Conservation (phyloP, 37 sponge, comb jelly and placozoan genomes). For the Ephydatia muelleri region DNA sequence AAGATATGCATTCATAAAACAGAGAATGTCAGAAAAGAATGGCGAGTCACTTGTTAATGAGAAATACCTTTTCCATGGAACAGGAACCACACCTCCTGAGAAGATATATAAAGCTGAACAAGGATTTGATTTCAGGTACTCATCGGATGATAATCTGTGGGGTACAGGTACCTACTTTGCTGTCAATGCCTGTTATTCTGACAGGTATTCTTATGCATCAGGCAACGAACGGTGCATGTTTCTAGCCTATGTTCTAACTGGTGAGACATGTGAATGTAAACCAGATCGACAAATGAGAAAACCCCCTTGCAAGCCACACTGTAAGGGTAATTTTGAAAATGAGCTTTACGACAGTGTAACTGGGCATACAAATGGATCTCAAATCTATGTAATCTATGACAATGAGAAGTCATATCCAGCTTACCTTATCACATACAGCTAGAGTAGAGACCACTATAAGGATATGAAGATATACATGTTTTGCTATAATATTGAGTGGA, state of each 20-base stretch:
- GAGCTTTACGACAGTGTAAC: constrained; percentile 68
- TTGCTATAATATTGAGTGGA: too few species aligned
- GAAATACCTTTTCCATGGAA: constrained; percentile 68
- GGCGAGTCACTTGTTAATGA: constrained; percentile 17
- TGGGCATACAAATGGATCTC: constrained; percentile 37
- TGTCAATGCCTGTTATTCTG: constrained; percentile 74
- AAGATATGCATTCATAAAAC: constrained; percentile 39
- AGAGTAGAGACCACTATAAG: too few species aligned
- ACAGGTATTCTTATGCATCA: constrained; percentile 28
- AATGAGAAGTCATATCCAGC: constrained; percentile 77
- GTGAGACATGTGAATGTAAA: constrained; percentile 17
- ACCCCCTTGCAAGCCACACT: not conserved
- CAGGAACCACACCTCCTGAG: constrained; percentile 32
- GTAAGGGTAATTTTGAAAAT: not conserved
- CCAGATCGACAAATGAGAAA: constrained; percentile 10
- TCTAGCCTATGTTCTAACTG: constrained; percentile 50
- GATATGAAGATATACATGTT: too few species aligned
- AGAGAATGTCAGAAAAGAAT: constrained; percentile 45
- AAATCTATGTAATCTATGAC: constrained; percentile 74
- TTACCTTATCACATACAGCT: constrained; percentile 70
- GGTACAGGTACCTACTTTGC: constrained; percentile 79
- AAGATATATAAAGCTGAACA: constrained; percentile 56
- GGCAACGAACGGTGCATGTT: constrained; percentile 17
- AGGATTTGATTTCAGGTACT: constrained; percentile 74
- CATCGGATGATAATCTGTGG: constrained; percentile 59